Conservation (phyloP, 2,113 vertebrate genomes). For the Hippopotamus amphibius region DNA sequence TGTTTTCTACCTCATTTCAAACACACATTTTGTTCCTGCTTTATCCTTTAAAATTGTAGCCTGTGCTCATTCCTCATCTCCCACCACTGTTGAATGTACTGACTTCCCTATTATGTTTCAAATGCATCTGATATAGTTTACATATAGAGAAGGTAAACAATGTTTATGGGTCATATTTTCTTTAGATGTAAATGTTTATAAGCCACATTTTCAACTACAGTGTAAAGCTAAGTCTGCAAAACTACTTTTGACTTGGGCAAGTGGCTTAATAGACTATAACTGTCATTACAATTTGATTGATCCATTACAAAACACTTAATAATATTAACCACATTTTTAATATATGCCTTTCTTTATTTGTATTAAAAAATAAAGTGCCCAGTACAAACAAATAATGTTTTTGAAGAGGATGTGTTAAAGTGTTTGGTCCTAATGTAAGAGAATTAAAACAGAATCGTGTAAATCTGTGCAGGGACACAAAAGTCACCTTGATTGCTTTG, state of each 20-base stretch:
- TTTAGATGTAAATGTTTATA: neutral
- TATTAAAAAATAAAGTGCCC: neutral
- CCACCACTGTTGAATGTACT: neutral
- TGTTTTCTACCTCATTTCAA: neutral
- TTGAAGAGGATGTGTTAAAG: neutral
- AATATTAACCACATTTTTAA: neutral
- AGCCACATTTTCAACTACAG: neutral
- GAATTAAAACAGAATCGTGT: neutral
- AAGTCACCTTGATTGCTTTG: neutral
- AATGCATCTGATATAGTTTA: neutral
- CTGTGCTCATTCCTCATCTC: neutral
- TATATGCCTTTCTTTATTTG: neutral
- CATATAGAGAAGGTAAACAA: neutral
- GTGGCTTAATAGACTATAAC: neutral
- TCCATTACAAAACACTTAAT: neutral
- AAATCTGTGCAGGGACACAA: neutral
- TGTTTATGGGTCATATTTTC: neutral
- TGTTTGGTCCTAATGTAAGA: neutral
- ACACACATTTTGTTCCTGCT: neutral
- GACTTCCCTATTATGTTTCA: neutral
- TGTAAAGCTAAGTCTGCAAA: neutral
- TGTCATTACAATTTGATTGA: neutral
- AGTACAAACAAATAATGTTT: neutral
- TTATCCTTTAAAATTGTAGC: neutral
- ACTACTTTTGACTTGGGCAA: neutral